Base-by-base conservation (phyloP, 1,140 invertebrate genomes). In the Heliconius himera region DNA sequence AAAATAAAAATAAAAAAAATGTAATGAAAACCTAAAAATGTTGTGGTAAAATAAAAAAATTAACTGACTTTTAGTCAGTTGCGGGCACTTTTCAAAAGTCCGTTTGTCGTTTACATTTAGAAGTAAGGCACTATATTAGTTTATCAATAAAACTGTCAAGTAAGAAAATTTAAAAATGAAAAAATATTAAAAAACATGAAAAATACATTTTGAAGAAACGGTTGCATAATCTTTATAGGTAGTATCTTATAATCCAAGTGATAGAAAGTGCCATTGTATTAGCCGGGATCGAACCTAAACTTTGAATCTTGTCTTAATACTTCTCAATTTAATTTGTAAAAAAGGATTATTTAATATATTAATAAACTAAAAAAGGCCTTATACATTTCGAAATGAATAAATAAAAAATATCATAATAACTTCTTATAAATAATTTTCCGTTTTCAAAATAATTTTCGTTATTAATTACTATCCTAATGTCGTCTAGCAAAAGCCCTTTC, bases 401-500 rank as follows among this genome's bases (percentile, higher is more conserved):
- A 46, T 46, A 46, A 46, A 46, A 46, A 46, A 46, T 46, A 46
- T 46, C 41, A 13, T 46, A 4, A 46, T 16, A 46, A 16, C 3
- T 51, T 51, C 4, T 20, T 20, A 51, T 51, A 51, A 51, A 51
- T 51, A 51, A 51, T 20, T 20, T 18, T 51, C 20, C 49, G 49
- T 51, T 51, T 51, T 51, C 49, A 51, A 20, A 51, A 51, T 20
- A 20, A 6, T 51, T 8, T 51, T 51, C 49, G 49, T 51, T 51
- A 6, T 51, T 46, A 46, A 46, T 36, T 51, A 51, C 16, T 51
- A 51, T 6, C 3, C 18, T 51, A 51, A 20, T 51, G 6, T 51
- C 49, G 86, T 81, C 98, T 96, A n/a, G 98, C 98, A 94, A 99
- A 99, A 89, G 97, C 98, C 20, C 98, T 96, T 85, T 98, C 97